Percentiles rank a stretch among this genome's conserved stretches.
Evolutionary conservation across 1,140 invertebrate species (phyloP).

Genomic region (Dendroctonus valens): DNA sequence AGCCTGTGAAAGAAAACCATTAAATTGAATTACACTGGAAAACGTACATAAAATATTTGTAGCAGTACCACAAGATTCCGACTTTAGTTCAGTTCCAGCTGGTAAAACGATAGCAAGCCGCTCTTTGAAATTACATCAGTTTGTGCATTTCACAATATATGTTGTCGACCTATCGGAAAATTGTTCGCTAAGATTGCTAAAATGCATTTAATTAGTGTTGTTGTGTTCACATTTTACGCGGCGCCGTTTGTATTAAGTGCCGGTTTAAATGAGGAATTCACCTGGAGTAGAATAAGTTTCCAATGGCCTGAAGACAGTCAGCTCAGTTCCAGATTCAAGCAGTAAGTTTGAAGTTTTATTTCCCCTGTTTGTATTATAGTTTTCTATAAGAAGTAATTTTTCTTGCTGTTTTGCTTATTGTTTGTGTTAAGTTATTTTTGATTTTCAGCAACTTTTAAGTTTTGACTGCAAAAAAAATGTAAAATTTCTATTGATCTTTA

Average conservation of each 20-base stretch:
- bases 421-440: too few species aligned
- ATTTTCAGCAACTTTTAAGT: too few species aligned
- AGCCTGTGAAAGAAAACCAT: too few species aligned
- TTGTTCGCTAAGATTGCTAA: background rate
- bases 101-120: slow-evolving; percentile 11
- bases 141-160: background rate
- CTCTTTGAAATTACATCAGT: background rate
- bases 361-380: too few species aligned
- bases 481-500: too few species aligned
- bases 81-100: slow-evolving; percentile 16
- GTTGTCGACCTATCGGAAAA: background rate
- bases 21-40: background rate
- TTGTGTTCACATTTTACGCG: too few species aligned
- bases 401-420: too few species aligned
- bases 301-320: slow-evolving; percentile 30
- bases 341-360: background rate
- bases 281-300: slow-evolving; percentile 46
- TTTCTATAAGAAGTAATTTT: too few species aligned
- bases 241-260: slow-evolving; percentile 1
- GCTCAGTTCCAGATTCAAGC: slow-evolving; percentile 6
- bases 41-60: slow-evolving; percentile 8
- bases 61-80: background rate
- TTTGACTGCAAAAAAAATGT: too few species aligned
- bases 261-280: slow-evolving; percentile 43
- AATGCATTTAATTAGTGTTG: background rate